Conservation (phyloP, 1,140 invertebrate genomes). For the Drosophila subobscura region DNA sequence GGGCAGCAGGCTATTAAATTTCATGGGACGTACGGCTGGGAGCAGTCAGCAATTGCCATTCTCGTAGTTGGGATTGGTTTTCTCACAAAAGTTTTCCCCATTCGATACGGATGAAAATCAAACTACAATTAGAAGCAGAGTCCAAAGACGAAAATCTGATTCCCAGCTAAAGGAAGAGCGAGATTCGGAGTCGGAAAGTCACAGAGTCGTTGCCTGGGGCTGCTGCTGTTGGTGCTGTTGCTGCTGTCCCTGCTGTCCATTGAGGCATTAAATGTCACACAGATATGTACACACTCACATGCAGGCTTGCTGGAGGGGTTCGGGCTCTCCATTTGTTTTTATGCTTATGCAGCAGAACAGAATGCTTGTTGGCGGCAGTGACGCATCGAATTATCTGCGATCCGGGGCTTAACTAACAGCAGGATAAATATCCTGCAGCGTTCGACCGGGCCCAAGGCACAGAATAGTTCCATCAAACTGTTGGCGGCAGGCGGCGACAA, state of each 20-base stretch:
- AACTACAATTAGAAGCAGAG: conserved; percentile 76
- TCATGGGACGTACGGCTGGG: conserved; percentile 30
- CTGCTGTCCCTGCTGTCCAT: conserved; percentile 24
- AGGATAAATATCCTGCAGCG: conserved; percentile 65
- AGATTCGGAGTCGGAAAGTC: conserved; percentile 8
- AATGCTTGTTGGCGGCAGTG: conserved; percentile 21
- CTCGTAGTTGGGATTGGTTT: conserved; percentile 27
- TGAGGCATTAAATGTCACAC: conserved; percentile 48
- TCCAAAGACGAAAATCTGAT: conserved; percentile 29
- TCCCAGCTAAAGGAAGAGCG: conserved; percentile 13
- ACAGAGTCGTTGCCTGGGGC: conserved; percentile 13
- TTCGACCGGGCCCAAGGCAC: not conserved
- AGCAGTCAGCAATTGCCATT: conserved; percentile 34
- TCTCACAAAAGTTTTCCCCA: conserved; percentile 50
- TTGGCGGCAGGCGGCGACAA: conserved; percentile 49
- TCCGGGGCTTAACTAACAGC: conserved; percentile 75
- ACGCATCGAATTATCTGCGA: conserved; percentile 76
- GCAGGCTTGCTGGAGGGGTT: not conserved
- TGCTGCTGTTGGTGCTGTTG: no score
- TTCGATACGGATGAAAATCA: conserved; percentile 79
- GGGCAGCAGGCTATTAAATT: conserved; percentile 62
- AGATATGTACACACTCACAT: conserved; percentile 5
- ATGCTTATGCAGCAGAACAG: conserved; percentile 67
- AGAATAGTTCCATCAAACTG: conserved; percentile 60
- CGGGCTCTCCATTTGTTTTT: conserved; percentile 50